These are phyloP conservation scores for Gastrophryne carolinensis DNA, from an alignment of 2,797 vertebrate species.

Conservation along the genomic window DNA sequence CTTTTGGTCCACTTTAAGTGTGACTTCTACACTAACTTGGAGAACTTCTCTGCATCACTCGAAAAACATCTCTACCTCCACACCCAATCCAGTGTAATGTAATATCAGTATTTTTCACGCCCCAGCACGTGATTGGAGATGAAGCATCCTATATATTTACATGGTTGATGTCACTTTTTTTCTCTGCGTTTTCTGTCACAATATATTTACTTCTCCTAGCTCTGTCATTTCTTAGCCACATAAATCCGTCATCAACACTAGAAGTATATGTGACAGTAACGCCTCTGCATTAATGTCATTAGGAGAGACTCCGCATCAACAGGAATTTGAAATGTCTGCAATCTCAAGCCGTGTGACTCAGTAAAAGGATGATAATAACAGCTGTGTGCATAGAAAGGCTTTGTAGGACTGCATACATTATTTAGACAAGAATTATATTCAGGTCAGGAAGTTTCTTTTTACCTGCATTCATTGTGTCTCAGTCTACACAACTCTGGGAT, in stretches of 20 bases:
- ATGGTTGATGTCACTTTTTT: too few species aligned
- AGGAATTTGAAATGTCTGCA: slow-evolving; percentile 17
- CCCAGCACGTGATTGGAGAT: too few species aligned
- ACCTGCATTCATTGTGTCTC: slow-evolving; percentile 21
- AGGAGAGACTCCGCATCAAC: slow-evolving; percentile 1
- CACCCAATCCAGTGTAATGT: too few species aligned
- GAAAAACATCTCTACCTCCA: too few species aligned
- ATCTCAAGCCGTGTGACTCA: neutral
- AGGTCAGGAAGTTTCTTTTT: slow-evolving; percentile 34
- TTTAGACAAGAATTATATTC: slow-evolving; percentile 33
- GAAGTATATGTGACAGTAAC: slow-evolving; percentile 6
- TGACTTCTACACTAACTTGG: too few species aligned
- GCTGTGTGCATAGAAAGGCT: slow-evolving; percentile 19
- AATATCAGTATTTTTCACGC: too few species aligned
- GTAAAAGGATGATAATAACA: slow-evolving; percentile 26
- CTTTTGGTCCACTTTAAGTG: too few species aligned
- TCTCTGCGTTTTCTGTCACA: slow-evolving; percentile 14
- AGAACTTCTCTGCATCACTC: too few species aligned
- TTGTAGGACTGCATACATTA: slow-evolving; percentile 32
- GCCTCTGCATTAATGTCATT: slow-evolving; percentile 26
- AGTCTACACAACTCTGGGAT: slow-evolving; percentile 3
- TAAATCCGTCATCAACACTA: neutral
- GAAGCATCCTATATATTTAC: too few species aligned
- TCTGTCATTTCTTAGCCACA: slow-evolving; percentile 4
- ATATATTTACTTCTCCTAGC: neutral